Evolutionary conservation across 2,888 invertebrate genomes (phyloP), one percentile per base, ranked within the genome.

Genomic region (Mesochorus sp.): DNA sequence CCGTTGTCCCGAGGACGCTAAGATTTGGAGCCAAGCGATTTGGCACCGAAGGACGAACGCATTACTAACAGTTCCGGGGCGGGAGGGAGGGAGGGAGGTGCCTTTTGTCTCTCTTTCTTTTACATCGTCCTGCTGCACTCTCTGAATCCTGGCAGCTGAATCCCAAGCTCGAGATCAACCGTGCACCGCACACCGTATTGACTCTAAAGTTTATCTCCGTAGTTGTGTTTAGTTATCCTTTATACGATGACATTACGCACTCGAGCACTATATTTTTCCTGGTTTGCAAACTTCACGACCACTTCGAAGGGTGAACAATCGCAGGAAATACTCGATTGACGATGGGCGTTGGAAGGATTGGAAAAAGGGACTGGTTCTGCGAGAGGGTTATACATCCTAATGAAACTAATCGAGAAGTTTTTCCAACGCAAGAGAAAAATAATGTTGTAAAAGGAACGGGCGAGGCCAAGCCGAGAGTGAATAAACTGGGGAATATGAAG

Each of bases 361-460:
- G n/a, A n/a, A n/a, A n/a, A n/a, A n/a, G n/a, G n/a, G n/a, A n/a
- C n/a, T n/a, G n/a, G n/a, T n/a, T n/a, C n/a, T n/a, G n/a, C n/a
- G n/a, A n/a, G n/a, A n/a, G n/a, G n/a, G n/a, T n/a, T n/a, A n/a
- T n/a, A n/a, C 84, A 85, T 86, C 83, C 85, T 86, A 85, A 87
- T 86, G 87, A 84, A 88, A 88, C 86, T 85, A 85, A 87, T 85
- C 85, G 86, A 83, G 81, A 87, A 87, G 85, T 88, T 88, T n/a
- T n/a, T 80, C 72, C 81, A 80, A 82, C 79, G 83, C 82, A 80
- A 82, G 82, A 82, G 83, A 84, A 85, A 86, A 87, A 86, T 87
- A 87, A 85, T 86, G 84, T 86, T 85, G 81, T 84, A 85, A 86
- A 86, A 83, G 81, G 74, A 76, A 81, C 74, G 73, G 64, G 75